These are phyloP conservation scores for Rutilus rutilus DNA, from an alignment of 2,113 vertebrate genomes.

Conservation along the genomic window DNA sequence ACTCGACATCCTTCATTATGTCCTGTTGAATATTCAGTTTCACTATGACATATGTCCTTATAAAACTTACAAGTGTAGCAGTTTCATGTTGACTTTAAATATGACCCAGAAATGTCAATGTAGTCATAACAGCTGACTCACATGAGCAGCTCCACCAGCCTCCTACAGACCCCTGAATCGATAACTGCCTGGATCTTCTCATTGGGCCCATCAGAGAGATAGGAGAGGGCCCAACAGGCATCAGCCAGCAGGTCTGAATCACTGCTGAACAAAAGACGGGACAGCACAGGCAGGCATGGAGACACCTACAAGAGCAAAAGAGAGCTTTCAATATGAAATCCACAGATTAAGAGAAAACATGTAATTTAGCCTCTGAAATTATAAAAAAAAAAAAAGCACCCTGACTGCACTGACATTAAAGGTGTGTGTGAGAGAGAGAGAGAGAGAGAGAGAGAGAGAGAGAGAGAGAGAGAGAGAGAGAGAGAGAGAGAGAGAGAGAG, in stretches of 20 bases:
- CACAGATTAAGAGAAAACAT: too few relatives aligned
- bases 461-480: too few relatives aligned
- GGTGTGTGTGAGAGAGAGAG: too few relatives aligned
- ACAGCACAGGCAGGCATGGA: conserved; percentile 93
- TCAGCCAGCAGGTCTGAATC: conserved; percentile 96
- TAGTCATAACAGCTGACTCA: conserved; percentile 70
- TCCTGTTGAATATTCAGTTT: neutral
- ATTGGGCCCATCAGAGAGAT: conserved; percentile 96
- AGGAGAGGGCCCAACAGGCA: conserved; percentile 98
- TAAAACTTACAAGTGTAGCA: neutral
- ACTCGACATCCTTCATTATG: neutral
- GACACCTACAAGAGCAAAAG: conserved; percentile 81
- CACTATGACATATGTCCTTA: neutral
- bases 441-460: too few relatives aligned
- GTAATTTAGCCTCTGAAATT: too few relatives aligned
- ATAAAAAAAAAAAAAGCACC: too few relatives aligned
- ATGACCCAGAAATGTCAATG: neutral
- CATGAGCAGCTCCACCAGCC: conserved; percentile 96
- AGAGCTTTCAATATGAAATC: neutral
- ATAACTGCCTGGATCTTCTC: conserved; percentile 99
- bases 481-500: too few relatives aligned
- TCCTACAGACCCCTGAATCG: conserved; percentile 94
- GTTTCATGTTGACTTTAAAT: neutral
- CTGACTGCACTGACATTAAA: too few relatives aligned
- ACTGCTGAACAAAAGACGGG: conserved; percentile 94